Evolutionary conservation across 2,888 invertebrate species (phyloP).

Genomic region (Athrips mouffetella): DNA sequence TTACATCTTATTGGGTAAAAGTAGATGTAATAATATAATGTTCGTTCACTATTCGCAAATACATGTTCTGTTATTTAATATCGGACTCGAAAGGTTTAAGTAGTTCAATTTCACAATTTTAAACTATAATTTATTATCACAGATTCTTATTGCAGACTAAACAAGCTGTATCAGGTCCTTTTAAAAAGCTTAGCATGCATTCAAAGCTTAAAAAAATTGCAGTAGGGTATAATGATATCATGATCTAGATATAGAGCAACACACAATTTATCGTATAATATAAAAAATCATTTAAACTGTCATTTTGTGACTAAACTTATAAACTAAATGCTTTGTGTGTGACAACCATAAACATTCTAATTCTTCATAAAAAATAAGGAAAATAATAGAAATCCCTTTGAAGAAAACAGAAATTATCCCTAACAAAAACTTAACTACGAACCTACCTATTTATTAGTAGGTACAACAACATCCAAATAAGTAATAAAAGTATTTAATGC

Average conservation of each 20-base stretch:
- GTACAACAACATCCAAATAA: conserved; percentile 21
- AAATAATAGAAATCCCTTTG: conserved; percentile 26
- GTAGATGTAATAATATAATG: conserved; percentile 17
- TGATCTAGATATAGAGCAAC: too few species aligned
- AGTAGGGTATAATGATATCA: too few species aligned
- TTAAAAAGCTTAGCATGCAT: conserved; percentile 18
- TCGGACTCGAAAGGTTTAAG: too few species aligned
- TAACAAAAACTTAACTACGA: conserved; percentile 30
- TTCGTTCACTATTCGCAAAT: too few species aligned
- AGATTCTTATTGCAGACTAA: conserved; percentile 63
- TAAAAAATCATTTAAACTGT: conserved; percentile 9
- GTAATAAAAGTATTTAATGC: conserved; percentile 3
- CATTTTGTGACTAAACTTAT: conserved; percentile 44
- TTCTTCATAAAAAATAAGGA: conserved; percentile 24
- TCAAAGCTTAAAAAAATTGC: not conserved
- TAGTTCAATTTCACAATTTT: conserved; percentile 35
- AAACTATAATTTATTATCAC: conserved; percentile 65
- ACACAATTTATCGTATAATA: not conserved
- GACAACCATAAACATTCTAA: conserved; percentile 39
- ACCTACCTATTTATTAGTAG: conserved; percentile 27
- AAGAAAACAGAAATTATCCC: conserved; percentile 25
- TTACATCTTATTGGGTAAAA: conserved; percentile 24
- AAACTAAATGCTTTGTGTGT: conserved; percentile 59
- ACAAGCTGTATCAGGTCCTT: conserved; percentile 21
- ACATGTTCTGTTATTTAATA: too few species aligned